phyloP scores from a whole-genome alignment of 2,888 invertebrate species.

The Mechanitis mazaeus region DNA sequence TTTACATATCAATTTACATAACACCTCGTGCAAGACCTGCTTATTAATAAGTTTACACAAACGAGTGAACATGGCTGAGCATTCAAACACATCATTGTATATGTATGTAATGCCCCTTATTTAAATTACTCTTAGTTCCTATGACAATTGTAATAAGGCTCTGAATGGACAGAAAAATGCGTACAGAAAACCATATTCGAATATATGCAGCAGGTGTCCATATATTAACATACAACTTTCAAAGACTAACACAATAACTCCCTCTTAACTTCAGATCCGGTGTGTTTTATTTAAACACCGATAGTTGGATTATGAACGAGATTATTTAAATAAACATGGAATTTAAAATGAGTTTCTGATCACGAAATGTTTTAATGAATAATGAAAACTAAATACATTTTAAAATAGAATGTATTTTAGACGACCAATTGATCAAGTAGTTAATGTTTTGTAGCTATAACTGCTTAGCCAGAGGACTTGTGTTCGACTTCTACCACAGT shows the following conservation, averaged over 20 bases:
- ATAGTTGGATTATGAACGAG: conserved; percentile 27
- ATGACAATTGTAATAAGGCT: conserved; percentile 1
- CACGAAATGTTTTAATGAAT: conserved; percentile 12
- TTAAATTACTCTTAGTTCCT: neutral
- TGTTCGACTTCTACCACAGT: too few species aligned
- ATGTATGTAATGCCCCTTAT: conserved; percentile 15
- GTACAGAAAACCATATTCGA: conserved; percentile 46
- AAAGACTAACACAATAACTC: conserved; percentile 58
- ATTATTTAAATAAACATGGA: conserved; percentile 30
- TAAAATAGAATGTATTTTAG: neutral
- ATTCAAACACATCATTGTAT: conserved; percentile 53
- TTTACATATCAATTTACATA: conserved; percentile 49
- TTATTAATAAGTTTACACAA: conserved; percentile 64
- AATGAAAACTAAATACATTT: conserved; percentile 5
- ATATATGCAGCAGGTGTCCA: conserved; percentile 75
- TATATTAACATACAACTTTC: conserved; percentile 74
- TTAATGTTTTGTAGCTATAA: too few species aligned
- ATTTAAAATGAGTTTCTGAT: conserved; percentile 26
- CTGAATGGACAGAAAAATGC: neutral
- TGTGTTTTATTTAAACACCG: conserved; percentile 42
- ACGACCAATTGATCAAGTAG: too few species aligned
- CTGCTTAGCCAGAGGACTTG: too few species aligned
- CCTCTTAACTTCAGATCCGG: conserved; percentile 57
- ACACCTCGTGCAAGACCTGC: conserved; percentile 47
- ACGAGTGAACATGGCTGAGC: conserved; percentile 62